phyloP scores from a whole-genome alignment of 2,797 vertebrate genomes.

The Hemitrygon akajei region DNA sequence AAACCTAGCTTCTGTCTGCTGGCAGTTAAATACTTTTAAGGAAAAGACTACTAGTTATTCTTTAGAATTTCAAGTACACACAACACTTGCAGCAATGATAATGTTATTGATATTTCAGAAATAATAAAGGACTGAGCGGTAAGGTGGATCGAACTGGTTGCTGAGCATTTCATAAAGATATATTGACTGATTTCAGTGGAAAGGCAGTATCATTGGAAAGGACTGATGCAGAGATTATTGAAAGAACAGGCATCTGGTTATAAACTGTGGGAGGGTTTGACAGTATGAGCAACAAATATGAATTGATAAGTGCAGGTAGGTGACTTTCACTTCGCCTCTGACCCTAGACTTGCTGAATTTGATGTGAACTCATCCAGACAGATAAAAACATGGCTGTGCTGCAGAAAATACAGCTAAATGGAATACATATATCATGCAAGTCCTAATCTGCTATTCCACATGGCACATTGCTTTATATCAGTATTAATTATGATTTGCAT shows the following conservation, averaged over 20 bases:
- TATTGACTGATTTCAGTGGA: background rate
- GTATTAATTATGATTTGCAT: too few species aligned
- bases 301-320: background rate
- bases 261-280: background rate
- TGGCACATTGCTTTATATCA: too few species aligned
- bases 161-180: background rate
- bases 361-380: too few species aligned
- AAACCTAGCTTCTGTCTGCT: background rate
- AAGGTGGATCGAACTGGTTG: background rate
- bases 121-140: background rate
- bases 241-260: background rate
- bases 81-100: background rate
- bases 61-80: background rate
- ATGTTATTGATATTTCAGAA: background rate
- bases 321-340: too few species aligned
- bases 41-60: background rate
- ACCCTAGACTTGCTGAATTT: too few species aligned
- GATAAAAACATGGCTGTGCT: too few species aligned
- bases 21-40: background rate
- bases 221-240: background rate
- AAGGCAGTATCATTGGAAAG: background rate
- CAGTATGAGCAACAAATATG: background rate
- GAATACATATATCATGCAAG: too few species aligned
- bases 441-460: too few species aligned
- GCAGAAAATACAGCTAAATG: too few species aligned